Evolutionary conservation across 2,797 vertebrate genomes (phyloP).

Genomic region (Enteromius mattozi): DNA sequence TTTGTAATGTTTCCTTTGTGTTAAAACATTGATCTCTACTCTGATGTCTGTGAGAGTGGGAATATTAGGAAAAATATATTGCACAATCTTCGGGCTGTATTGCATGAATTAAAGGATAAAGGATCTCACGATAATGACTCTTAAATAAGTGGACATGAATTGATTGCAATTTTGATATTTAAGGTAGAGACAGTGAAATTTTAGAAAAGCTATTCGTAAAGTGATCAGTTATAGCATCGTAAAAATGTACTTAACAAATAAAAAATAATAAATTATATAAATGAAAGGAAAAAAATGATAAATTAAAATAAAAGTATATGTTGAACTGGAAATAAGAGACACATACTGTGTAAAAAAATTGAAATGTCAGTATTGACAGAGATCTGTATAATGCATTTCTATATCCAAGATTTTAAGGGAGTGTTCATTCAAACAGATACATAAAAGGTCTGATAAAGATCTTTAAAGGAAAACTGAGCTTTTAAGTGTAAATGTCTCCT

Average conservation of each 20-base stretch:
- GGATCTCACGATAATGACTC: not conserved
- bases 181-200: not conserved
- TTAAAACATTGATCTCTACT: not conserved
- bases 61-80: not conserved
- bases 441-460: not conserved
- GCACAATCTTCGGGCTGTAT: not conserved
- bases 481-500: not conserved
- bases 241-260: not conserved
- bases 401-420: not conserved
- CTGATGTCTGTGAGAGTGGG: not conserved
- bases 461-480: not conserved
- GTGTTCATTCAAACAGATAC: not conserved
- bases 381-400: not conserved
- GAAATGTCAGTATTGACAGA: not conserved
- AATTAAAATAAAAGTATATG: too few relatives aligned
- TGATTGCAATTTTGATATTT: not conserved
- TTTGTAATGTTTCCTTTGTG: conserved; percentile 37
- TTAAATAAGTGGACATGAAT: not conserved
- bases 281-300: too few relatives aligned
- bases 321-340: not conserved
- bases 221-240: not conserved
- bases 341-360: not conserved
- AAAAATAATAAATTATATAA: too few relatives aligned
- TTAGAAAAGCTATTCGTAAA: not conserved
- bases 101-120: not conserved